Percentiles rank a stretch among this genome's conserved stretches.
phyloP scores from a whole-genome alignment of 2,797 vertebrate genomes.

The Prionace glauca region DNA sequence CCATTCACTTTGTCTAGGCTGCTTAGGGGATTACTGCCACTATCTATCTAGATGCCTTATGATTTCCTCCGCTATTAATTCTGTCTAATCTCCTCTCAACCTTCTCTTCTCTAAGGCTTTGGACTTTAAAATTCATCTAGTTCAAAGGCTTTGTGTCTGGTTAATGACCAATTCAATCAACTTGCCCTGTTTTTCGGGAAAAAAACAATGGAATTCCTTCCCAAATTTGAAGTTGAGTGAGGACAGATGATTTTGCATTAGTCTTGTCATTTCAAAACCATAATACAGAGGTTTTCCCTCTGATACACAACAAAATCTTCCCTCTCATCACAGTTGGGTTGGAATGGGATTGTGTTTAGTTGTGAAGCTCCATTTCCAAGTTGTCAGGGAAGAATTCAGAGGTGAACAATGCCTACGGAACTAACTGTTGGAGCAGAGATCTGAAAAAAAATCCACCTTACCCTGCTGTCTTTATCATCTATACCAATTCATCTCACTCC shows the following conservation, averaged over 20 bases:
- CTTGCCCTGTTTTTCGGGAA: background rate
- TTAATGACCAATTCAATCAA: background rate
- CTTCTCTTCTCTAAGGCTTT: background rate
- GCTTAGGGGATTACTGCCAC: too few species aligned
- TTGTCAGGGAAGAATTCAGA: background rate
- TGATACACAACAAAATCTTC: background rate
- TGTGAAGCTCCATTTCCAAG: background rate
- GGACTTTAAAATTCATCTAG: background rate
- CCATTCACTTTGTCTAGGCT: too few species aligned
- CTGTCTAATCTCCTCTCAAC: too few species aligned
- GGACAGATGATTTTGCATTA: background rate
- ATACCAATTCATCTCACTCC: background rate
- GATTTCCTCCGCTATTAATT: too few species aligned
- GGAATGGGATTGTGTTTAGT: background rate
- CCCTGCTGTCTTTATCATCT: background rate
- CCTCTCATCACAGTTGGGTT: background rate
- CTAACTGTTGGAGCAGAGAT: background rate
- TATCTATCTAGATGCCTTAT: too few species aligned
- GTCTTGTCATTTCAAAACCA: background rate
- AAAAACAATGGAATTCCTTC: background rate
- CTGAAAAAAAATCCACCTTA: background rate
- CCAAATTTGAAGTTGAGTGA: background rate
- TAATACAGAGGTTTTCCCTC: background rate
- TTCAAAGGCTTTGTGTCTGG: background rate
- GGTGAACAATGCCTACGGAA: background rate